Base-by-base conservation (phyloP, 1,140 invertebrate species). In the Pachyrhynchus sulphureomaculatus region DNA sequence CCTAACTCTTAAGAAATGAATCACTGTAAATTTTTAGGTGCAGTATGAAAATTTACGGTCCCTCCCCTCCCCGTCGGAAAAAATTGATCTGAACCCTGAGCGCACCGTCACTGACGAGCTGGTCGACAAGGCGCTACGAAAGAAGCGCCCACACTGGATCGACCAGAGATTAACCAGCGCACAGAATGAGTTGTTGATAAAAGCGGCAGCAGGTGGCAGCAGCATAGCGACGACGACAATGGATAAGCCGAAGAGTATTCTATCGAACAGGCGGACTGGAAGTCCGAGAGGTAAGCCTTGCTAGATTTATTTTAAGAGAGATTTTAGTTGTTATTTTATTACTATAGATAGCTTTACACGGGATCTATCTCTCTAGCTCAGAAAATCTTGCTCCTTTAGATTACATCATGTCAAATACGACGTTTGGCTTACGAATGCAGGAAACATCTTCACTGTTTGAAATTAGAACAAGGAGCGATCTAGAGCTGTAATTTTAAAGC, bases 281-380 rank as follows among this genome's bases (percentile, higher is more conserved):
- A 75, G 77, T 76, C 62, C 76, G 69, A 67, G 78, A 76, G 55
- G 80, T 81, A 62, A 71, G 66, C 26, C 33, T 39, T 32, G 5
- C 29, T 32, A 6, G 15, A 26, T 8, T 6, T 4, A 5, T n/a
- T 18, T 33, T 26, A 49, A 49, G 2, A 49, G 20, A 37, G 24
- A 9, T 36, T 20, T 37, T 21, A 49, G 4, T 49, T 29, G 20
- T n/a, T 15, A 12, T 18, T 21, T 23, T 54, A 32, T 32, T 32
- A 32, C n/a, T n/a, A n/a, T n/a, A n/a, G n/a, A n/a, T n/a, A n/a
- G n/a, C n/a, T n/a, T n/a, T n/a, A n/a, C n/a, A n/a, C n/a, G n/a
- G n/a, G n/a, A n/a, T n/a, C n/a, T n/a, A n/a, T n/a, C n/a, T n/a
- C n/a, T n/a, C n/a, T n/a, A n/a, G n/a, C n/a, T n/a, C n/a, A n/a